These are phyloP conservation scores for Hephaestus fuliginosus DNA, from an alignment of 2,797 vertebrate species.

Conservation along the genomic window DNA sequence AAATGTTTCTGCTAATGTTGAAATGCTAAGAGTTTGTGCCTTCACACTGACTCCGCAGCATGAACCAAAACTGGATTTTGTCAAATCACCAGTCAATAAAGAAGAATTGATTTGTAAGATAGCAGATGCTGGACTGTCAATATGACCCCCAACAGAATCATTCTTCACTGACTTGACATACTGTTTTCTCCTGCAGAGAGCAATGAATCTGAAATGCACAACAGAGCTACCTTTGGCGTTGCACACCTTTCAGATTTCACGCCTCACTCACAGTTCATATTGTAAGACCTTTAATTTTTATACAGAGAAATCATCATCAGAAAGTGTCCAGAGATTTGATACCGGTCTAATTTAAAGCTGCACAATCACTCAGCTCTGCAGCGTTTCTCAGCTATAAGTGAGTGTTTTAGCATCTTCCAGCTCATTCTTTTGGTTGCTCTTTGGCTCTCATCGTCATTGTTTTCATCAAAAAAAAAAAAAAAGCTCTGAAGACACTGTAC, in stretches of 20 bases:
- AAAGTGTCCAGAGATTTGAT: no score
- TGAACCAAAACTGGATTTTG: not conserved
- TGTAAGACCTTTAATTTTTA: not conserved
- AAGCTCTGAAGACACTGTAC: no score
- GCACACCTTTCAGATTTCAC: not conserved
- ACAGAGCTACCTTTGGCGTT: not conserved
- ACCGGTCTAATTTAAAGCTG: no score
- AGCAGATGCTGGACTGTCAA: not conserved
- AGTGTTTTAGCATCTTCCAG: not conserved
- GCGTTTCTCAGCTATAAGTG: not conserved
- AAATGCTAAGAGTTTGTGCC: not conserved
- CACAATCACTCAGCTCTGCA: not conserved
- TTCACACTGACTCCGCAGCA: not conserved
- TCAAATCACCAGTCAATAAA: slow-evolving; percentile 5
- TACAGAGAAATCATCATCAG: not conserved
- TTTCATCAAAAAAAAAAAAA: no score
- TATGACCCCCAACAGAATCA: not conserved
- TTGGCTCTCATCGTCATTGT: no score
- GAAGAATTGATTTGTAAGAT: not conserved
- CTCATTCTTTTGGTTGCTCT: no score
- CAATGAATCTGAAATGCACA: not conserved
- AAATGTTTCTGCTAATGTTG: not conserved
- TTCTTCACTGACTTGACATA: not conserved
- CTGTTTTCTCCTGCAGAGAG: not conserved
- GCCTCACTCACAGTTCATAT: not conserved